Evolutionary conservation across 1,140 invertebrate genomes (phyloP).

Genomic region (Camponotus floridanus): DNA sequence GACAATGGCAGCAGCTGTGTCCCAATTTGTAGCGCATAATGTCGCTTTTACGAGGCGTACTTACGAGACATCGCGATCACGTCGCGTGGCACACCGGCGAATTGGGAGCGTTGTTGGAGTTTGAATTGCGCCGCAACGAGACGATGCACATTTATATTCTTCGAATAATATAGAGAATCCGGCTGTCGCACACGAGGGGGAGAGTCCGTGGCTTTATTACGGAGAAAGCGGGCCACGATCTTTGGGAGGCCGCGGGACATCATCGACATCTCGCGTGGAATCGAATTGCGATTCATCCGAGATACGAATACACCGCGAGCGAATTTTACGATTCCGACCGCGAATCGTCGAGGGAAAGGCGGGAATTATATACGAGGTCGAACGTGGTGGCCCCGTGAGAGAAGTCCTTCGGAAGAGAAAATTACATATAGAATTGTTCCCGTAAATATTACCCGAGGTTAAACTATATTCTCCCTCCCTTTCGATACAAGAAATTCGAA

Average conservation of each 20-base stretch:
- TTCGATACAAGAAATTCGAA: background rate
- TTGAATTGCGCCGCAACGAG: constrained; percentile 31
- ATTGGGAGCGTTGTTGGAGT: background rate
- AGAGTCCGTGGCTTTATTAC: constrained; percentile 4
- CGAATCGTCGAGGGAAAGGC: constrained; percentile 25
- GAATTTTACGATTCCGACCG: constrained; percentile 35
- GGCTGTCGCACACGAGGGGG: background rate
- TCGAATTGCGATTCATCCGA: constrained; percentile 34
- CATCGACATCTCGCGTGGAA: constrained; percentile 26
- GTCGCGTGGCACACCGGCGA: constrained; percentile 28
- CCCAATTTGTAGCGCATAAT: constrained; percentile 50
- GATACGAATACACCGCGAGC: background rate
- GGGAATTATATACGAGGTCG: constrained; percentile 15
- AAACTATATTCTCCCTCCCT: background rate
- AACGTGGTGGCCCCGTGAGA: background rate
- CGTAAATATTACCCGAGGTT: background rate
- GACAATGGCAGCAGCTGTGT: constrained; percentile 50
- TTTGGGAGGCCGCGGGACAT: background rate
- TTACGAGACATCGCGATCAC: constrained; percentile 41
- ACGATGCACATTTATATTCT: constrained; percentile 31
- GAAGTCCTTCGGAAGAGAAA: constrained; percentile 16
- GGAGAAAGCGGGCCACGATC: constrained; percentile 42
- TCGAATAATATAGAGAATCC: constrained; percentile 9
- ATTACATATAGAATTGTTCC: constrained; percentile 18
- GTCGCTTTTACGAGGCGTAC: constrained; percentile 58